Evolutionary conservation across 2,888 invertebrate species (phyloP).

Genomic region (Andrena fulva): DNA sequence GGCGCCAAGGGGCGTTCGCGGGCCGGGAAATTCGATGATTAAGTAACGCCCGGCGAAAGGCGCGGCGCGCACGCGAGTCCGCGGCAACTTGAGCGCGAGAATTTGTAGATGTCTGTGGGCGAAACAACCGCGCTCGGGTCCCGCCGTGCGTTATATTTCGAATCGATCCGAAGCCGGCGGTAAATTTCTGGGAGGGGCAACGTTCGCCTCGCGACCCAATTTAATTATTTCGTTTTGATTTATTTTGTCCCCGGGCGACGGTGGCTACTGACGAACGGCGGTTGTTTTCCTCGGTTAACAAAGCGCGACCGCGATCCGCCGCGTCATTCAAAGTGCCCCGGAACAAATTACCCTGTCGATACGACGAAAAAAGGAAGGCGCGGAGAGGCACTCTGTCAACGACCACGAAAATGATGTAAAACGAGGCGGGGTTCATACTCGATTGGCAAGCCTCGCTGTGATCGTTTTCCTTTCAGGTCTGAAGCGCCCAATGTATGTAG

Average conservation of each 20-base stretch:
- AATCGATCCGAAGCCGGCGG: slow-evolving; percentile 31
- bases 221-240: slow-evolving; percentile 50
- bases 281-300: slow-evolving; percentile 34
- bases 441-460: too few relatives aligned
- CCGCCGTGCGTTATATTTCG: slow-evolving; percentile 23
- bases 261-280: neutral
- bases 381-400: too few relatives aligned
- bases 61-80: neutral
- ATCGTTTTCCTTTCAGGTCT: too few relatives aligned
- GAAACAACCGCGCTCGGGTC: slow-evolving; percentile 12
- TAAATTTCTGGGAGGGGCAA: slow-evolving; percentile 19
- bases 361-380: too few relatives aligned
- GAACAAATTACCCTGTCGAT: slow-evolving; percentile 7
- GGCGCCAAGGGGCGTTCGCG: neutral
- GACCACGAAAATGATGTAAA: too few relatives aligned
- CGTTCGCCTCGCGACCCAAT: slow-evolving; percentile 35
- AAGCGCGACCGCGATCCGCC: slow-evolving; percentile 2
- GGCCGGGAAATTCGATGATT: slow-evolving; percentile 29
- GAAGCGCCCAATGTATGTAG: too few relatives aligned
- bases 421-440: neutral
- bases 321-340: slow-evolving; percentile 19
- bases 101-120: slow-evolving; percentile 8
- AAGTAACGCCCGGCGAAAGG: slow-evolving; percentile 14
- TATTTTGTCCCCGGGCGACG: slow-evolving; percentile 26
- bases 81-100: slow-evolving; percentile 2